Percentiles rank a stretch among this genome's conserved stretches.
These are phyloP conservation scores for Drosophila tristis DNA, from an alignment of 1,140 invertebrate species.

Conservation along the genomic window DNA sequence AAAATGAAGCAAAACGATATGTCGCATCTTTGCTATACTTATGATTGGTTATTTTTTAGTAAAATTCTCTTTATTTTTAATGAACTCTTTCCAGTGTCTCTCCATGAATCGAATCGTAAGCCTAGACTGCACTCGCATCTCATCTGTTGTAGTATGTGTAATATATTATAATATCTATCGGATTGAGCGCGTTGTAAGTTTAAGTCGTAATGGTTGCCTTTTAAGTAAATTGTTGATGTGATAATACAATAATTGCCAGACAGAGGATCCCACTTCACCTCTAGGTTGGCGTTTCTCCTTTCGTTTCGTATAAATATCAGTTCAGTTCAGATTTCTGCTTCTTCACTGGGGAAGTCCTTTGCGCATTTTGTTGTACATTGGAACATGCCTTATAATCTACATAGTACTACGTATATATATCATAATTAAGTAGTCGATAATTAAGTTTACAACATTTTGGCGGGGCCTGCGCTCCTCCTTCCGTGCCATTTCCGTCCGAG, in stretches of 20 bases:
- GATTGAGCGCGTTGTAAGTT: slow-evolving; percentile 68
- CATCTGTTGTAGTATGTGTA: slow-evolving; percentile 5
- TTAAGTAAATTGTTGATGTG: slow-evolving; percentile 65
- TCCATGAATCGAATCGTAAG: background rate
- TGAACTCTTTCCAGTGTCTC: slow-evolving; percentile 22
- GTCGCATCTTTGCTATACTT: too few relatives aligned
- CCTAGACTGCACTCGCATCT: slow-evolving; percentile 6
- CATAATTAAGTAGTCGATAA: slow-evolving; percentile 69
- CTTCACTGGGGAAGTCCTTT: slow-evolving; percentile 81
- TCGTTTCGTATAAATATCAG: slow-evolving; percentile 66
- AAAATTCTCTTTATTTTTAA: slow-evolving; percentile 52
- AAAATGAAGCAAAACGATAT: too few relatives aligned
- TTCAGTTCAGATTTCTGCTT: slow-evolving; percentile 32
- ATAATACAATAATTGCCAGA: slow-evolving; percentile 61
- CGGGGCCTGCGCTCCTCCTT: slow-evolving; percentile 12
- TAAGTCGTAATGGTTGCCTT: slow-evolving; percentile 65
- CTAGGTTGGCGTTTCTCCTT: background rate
- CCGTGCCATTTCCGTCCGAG: background rate
- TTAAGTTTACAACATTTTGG: slow-evolving; percentile 71
- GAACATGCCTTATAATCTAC: slow-evolving; percentile 33
- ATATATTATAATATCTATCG: slow-evolving; percentile 45
- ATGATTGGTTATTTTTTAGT: slow-evolving; percentile 16
- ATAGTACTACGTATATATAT: slow-evolving; percentile 44
- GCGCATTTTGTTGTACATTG: slow-evolving; percentile 68
- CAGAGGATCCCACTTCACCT: slow-evolving; percentile 9